Base-by-base conservation (phyloP, 2,888 invertebrate genomes). In the Campoletis raptor region DNA sequence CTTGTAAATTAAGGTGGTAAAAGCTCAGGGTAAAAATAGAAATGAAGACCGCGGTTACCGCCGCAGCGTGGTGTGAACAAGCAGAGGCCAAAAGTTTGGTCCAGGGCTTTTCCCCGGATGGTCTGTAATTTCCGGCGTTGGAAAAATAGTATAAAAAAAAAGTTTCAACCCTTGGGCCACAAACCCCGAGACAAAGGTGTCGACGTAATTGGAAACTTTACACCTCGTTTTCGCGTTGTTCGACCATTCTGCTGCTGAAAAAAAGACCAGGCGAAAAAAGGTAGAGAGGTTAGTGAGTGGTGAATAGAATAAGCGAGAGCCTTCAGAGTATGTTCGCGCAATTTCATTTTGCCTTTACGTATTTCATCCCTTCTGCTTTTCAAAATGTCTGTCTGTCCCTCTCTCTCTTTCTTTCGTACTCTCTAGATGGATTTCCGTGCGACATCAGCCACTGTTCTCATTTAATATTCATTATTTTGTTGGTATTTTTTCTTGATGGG, bases 181-280 rank as follows among this genome's bases (percentile, higher is more conserved):
- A 74, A 70, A 72, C 73, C 36, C 48, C 74, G 81, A 81, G 81
- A 87, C 78, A 85, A 86, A 85, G 74, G 87, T 85, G 87, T 76
- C 76, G 70, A 80, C 79, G 81, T 85, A 87, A 87, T 85, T 87
- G 85, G 82, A 87, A 87, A 87, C 87, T 87, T 87, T 82, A 87
- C 87, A 82, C 85, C 87, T 87, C 74, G 85, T 87, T 82, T 79
- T 79, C 79, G 74, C 45, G 70, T 61, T 82, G 21, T 85, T 80
- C 30, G 64, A 87, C 76, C 79, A 87, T 85, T 70, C 66, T 72
- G 40, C 54, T 45, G 77, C 21, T 21, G 54, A 24, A 69, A 52
- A 52, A 74, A 18, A 45, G n/a, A 40, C 24, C 24, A 67, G 40
- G 40, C 54, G 67, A 54, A 73, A 70, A 48, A 61, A 30, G 1